Conservation (phyloP, 2,113 vertebrate genomes). For the Aleadryas rufinucha region DNA sequence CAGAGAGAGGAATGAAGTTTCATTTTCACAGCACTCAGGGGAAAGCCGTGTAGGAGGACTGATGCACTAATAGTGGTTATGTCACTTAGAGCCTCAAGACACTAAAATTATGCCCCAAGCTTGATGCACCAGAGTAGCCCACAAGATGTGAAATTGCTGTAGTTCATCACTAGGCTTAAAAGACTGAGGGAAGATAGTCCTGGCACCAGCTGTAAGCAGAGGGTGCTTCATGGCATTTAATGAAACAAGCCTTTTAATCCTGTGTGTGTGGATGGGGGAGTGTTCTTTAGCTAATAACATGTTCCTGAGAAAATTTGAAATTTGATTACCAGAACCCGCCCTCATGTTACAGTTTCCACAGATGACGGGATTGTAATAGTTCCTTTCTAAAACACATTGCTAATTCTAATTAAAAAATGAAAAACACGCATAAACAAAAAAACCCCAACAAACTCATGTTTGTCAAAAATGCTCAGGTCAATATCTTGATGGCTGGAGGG, state of each 20-base stretch:
- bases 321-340: background rate
- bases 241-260: background rate
- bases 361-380: background rate
- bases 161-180: background rate
- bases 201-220: background rate
- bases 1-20: background rate
- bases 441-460: fast-evolving
- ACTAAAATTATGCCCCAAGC: background rate
- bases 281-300: background rate
- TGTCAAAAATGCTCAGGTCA: background rate
- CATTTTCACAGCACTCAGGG: background rate
- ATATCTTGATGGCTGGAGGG: background rate
- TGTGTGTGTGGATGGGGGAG: background rate
- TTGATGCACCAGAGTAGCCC: background rate
- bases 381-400: background rate
- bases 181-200: background rate
- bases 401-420: background rate
- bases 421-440: background rate
- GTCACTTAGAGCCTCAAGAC: background rate
- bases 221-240: background rate
- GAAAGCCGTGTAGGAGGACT: background rate
- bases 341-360: background rate
- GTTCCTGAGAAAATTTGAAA: background rate
- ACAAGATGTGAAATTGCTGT: background rate
- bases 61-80: background rate